Evolutionary conservation across 2,888 invertebrate species (phyloP).

Genomic region (Crepidodera aurea): DNA sequence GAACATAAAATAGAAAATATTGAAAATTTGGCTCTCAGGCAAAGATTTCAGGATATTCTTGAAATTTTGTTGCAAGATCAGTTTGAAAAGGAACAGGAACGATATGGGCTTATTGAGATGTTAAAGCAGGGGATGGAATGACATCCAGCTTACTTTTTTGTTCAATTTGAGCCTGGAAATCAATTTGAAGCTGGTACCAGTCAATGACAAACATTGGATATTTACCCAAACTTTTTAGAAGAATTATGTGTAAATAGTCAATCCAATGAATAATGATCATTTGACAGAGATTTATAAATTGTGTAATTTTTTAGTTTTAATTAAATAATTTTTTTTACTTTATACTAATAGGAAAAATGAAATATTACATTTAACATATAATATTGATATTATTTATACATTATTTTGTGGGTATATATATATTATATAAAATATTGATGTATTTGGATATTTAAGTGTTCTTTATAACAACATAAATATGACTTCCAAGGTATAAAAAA

Average conservation of each 20-base stretch:
- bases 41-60: constrained; percentile 79
- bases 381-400: too few relatives aligned
- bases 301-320: neutral
- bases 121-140: constrained; percentile 51
- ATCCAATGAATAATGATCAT: neutral
- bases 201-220: constrained; percentile 8
- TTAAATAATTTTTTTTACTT: too few relatives aligned
- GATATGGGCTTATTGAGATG: constrained; percentile 56
- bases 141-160: constrained; percentile 22
- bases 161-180: constrained; percentile 5
- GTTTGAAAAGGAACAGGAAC: constrained; percentile 78
- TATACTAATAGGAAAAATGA: too few relatives aligned
- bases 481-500: too few relatives aligned
- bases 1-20: constrained; percentile 85
- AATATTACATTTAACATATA: too few relatives aligned
- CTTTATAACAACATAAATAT: too few relatives aligned
- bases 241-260: constrained; percentile 7
- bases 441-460: too few relatives aligned
- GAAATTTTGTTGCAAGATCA: constrained; percentile 83
- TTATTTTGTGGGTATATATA: too few relatives aligned
- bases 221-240: constrained; percentile 3
- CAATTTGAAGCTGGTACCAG: neutral
- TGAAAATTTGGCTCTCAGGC: constrained; percentile 82
- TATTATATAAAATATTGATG: too few relatives aligned
- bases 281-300: neutral